These are phyloP conservation scores for Villa cingulata DNA, from an alignment of 2,888 invertebrate genomes.

Conservation along the genomic window DNA sequence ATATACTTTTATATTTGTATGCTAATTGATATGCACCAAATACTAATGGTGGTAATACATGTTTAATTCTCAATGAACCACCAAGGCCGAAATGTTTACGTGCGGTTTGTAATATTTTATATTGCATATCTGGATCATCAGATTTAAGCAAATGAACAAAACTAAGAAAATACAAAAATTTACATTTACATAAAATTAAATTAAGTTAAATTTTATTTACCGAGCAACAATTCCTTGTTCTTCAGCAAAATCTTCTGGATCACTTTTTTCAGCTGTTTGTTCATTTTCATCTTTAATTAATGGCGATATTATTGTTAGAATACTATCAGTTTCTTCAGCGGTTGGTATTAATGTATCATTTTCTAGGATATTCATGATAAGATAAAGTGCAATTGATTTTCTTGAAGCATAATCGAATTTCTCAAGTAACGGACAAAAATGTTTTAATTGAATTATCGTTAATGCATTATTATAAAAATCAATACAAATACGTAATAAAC, in stretches of 20 bases:
- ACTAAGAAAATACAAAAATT: slow-evolving; percentile 29
- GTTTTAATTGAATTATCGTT: slow-evolving; percentile 70
- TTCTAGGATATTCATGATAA: slow-evolving; percentile 81
- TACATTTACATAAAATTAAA: not conserved
- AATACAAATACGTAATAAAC: slow-evolving; percentile 85
- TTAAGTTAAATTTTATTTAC: slow-evolving; percentile 27
- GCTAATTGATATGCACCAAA: slow-evolving; percentile 88
- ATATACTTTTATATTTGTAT: slow-evolving; percentile 62
- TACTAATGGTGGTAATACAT: slow-evolving; percentile 85
- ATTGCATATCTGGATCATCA: slow-evolving; percentile 71
- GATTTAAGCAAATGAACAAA: slow-evolving; percentile 73
- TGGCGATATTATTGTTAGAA: slow-evolving; percentile 68
- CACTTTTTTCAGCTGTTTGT: slow-evolving; percentile 46
- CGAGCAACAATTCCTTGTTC: slow-evolving; percentile 82
- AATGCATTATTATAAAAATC: slow-evolving; percentile 89
- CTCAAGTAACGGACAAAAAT: slow-evolving; percentile 74
- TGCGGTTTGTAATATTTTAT: slow-evolving; percentile 77
- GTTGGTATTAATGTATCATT: slow-evolving; percentile 76
- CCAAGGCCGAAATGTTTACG: slow-evolving; percentile 84
- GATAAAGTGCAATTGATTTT: slow-evolving; percentile 72
- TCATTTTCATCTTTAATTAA: slow-evolving; percentile 75
- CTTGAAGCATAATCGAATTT: slow-evolving; percentile 81
- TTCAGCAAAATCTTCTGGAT: slow-evolving; percentile 90
- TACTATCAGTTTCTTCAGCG: slow-evolving; percentile 73
- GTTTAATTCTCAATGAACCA: slow-evolving; percentile 74